Conservation (phyloP, 2,888 invertebrate species). For the Andrena minutula region DNA sequence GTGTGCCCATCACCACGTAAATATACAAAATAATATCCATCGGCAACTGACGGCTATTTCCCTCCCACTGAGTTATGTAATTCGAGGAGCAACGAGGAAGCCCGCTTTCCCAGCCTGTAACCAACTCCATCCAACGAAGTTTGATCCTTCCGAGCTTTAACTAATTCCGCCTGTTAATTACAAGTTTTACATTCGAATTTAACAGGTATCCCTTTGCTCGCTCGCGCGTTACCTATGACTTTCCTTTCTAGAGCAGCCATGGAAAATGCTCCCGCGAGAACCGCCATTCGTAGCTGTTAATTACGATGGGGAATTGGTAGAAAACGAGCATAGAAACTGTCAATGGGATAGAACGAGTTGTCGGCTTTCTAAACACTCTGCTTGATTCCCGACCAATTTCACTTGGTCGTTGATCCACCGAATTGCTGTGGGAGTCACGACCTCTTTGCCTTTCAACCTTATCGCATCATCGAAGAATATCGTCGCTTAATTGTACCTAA, state of each 20-base stretch:
- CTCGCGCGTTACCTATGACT: conserved; percentile 50
- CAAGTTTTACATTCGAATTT: conserved; percentile 69
- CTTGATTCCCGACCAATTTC: conserved; percentile 19
- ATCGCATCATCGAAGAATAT: background rate
- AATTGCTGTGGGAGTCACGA: background rate
- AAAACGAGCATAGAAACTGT: conserved; percentile 45
- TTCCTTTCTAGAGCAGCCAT: conserved; percentile 31
- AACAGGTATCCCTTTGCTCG: conserved; percentile 56
- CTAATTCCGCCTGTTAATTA: conserved; percentile 67
- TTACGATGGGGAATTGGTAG: conserved; percentile 37
- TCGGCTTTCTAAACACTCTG: conserved; percentile 36
- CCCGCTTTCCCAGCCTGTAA: conserved; percentile 25
- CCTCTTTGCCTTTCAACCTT: background rate
- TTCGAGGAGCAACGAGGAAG: conserved; percentile 31
- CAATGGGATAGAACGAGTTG: background rate
- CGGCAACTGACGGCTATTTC: background rate
- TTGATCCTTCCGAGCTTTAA: conserved; percentile 62
- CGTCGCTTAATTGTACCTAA: conserved; percentile 14
- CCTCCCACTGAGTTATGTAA: conserved; percentile 26
- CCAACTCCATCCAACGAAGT: conserved; percentile 54
- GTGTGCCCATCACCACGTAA: background rate
- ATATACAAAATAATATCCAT: background rate
- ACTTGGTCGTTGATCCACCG: background rate
- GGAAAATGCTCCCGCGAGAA: conserved; percentile 48
- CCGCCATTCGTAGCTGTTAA: conserved; percentile 55